Evolutionary conservation across 2,113 vertebrate genomes (phyloP).

Genomic region (Epinephelus lanceolatus): DNA sequence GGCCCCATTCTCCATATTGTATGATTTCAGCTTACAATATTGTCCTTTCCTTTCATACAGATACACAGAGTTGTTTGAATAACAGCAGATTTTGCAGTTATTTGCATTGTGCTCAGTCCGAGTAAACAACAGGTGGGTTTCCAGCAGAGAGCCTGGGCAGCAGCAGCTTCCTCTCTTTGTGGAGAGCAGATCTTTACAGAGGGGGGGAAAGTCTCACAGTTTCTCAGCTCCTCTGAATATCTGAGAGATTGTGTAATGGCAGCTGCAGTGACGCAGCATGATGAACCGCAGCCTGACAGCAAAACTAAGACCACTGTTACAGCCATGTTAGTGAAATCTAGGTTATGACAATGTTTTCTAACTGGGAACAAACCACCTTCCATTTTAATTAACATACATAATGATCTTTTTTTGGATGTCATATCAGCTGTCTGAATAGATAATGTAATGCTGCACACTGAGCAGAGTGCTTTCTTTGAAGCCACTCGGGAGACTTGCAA

Average conservation of each 20-base stretch:
- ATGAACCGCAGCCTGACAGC: conserved; percentile 29
- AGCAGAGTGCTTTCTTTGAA: not conserved
- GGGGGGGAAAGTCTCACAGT: conserved; percentile 5
- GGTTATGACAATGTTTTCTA: not conserved
- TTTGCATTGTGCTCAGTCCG: too few species aligned
- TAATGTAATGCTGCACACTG: not conserved
- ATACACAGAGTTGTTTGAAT: not conserved
- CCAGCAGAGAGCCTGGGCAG: conserved; percentile 10
- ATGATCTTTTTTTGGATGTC: not conserved
- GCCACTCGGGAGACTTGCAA: not conserved
- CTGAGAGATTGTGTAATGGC: conserved; percentile 67
- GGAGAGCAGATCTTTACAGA: not conserved
- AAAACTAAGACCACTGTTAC: conserved; percentile 2
- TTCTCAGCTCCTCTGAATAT: conserved; percentile 54
- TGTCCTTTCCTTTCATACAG: not conserved
- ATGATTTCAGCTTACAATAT: not conserved
- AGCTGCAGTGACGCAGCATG: conserved; percentile 61
- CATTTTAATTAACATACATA: not conserved
- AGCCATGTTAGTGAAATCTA: not conserved
- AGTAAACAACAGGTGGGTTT: conserved; percentile 30
- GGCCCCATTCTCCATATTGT: not conserved
- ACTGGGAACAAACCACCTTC: not conserved
- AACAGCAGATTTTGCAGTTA: too few species aligned
- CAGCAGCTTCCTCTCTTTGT: conserved; percentile 69
- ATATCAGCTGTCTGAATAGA: not conserved